Evolutionary conservation across 2,113 vertebrate genomes (phyloP).

Genomic region (Merops nubicus): DNA sequence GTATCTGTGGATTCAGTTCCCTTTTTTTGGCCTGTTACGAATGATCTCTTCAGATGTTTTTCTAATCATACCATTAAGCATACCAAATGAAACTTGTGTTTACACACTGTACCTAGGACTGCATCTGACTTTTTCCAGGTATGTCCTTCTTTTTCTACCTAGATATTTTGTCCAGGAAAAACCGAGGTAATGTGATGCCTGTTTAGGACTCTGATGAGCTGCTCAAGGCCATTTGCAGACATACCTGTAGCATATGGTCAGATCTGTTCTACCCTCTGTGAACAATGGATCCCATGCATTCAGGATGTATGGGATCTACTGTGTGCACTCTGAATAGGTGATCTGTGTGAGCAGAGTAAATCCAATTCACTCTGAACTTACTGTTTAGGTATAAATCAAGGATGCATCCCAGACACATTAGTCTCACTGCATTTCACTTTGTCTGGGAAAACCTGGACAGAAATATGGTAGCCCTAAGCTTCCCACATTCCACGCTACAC

Average conservation of each 20-base stretch:
- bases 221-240: background rate
- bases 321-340: background rate
- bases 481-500: slow-evolving; percentile 54
- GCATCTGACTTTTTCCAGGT: background rate
- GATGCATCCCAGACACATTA: slow-evolving; percentile 65
- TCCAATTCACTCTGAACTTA: background rate
- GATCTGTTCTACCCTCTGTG: background rate
- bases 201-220: background rate
- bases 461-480: slow-evolving; percentile 68
- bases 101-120: background rate
- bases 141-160: background rate
- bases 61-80: background rate
- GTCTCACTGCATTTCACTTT: slow-evolving; percentile 65
- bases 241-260: background rate
- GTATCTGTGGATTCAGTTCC: background rate
- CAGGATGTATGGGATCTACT: background rate
- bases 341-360: slow-evolving; percentile 22
- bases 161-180: background rate
- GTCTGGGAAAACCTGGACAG: slow-evolving; percentile 65
- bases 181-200: background rate
- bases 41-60: background rate
- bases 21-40: background rate
- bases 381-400: slow-evolving; percentile 42
- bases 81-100: background rate
- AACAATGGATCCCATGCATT: background rate